Conservation (phyloP, 2,113 vertebrate genomes). For the Amphiprion ocellaris region DNA sequence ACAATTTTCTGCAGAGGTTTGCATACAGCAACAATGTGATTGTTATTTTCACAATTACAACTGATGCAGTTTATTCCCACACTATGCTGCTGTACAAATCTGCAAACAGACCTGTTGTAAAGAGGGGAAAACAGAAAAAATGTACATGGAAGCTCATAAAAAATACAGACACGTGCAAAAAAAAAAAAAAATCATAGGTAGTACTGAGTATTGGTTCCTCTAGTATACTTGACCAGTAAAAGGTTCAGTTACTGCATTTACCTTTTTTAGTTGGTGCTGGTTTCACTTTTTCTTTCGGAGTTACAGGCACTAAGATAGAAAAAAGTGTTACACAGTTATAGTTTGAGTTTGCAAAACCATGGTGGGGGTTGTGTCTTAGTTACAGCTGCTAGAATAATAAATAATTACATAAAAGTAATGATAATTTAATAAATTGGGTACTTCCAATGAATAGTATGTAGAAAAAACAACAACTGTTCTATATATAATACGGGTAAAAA, state of each 20-base stretch:
- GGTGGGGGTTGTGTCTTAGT: too few species aligned
- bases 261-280: conserved; percentile 59
- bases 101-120: conserved; percentile 15
- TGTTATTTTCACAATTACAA: not conserved
- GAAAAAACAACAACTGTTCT: too few species aligned
- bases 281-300: conserved; percentile 65
- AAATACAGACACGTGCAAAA: not conserved
- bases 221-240: not conserved
- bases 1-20: not conserved
- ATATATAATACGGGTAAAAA: too few species aligned
- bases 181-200: not conserved
- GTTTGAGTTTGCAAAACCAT: not conserved
- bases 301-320: conserved; percentile 39
- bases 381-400: too few species aligned
- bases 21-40: not conserved
- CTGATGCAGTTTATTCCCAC: not conserved
- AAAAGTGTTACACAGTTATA: not conserved
- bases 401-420: too few species aligned
- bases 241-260: not conserved
- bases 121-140: too few species aligned
- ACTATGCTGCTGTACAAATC: not conserved
- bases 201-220: not conserved
- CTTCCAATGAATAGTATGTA: too few species aligned
- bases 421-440: too few species aligned
- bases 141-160: too few species aligned